phyloP scores from a whole-genome alignment of 64 coral and sea anemone species.

The Hydrozoanthus tunicans region DNA sequence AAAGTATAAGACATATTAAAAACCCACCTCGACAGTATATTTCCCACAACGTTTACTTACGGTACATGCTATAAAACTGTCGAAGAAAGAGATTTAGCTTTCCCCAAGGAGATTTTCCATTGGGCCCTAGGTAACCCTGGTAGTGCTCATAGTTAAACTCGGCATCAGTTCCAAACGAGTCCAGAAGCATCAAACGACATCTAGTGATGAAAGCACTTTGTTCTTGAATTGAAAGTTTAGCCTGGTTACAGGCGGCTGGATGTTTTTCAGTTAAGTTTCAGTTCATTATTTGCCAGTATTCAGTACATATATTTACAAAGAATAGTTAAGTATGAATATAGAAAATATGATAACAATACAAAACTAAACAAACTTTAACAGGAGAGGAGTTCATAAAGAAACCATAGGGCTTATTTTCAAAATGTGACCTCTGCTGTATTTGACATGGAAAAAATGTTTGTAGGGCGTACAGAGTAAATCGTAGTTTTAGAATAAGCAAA shows the following conservation, averaged over 20 bases:
- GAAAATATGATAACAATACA: no score
- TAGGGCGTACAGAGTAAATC: no score
- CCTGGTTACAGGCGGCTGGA: no score
- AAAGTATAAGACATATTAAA: not conserved
- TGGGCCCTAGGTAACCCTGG: slow-evolving; percentile 37
- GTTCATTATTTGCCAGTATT: no score
- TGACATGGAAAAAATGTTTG: no score
- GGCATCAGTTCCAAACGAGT: slow-evolving; percentile 82
- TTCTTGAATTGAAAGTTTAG: not conserved
- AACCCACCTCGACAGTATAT: not conserved
- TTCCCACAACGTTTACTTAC: slow-evolving; percentile 42
- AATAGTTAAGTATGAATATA: no score
- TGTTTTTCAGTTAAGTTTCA: not conserved
- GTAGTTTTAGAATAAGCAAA: no score
- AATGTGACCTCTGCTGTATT: no score
- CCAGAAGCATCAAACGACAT: slow-evolving; percentile 71
- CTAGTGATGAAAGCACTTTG: not conserved
- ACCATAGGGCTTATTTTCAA: no score
- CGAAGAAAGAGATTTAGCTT: slow-evolving; percentile 75
- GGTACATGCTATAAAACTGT: slow-evolving; percentile 76
- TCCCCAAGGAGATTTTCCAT: slow-evolving; percentile 53
- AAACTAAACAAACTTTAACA: no score
- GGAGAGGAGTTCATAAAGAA: no score
- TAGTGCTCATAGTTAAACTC: slow-evolving; percentile 79
- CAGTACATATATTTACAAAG: no score